A percentile compares a stretch with the other conserved stretches of the same genome.
These are phyloP conservation scores for Pantherophis guttatus DNA, from an alignment of 2,113 vertebrate genomes.

Conservation along the genomic window DNA sequence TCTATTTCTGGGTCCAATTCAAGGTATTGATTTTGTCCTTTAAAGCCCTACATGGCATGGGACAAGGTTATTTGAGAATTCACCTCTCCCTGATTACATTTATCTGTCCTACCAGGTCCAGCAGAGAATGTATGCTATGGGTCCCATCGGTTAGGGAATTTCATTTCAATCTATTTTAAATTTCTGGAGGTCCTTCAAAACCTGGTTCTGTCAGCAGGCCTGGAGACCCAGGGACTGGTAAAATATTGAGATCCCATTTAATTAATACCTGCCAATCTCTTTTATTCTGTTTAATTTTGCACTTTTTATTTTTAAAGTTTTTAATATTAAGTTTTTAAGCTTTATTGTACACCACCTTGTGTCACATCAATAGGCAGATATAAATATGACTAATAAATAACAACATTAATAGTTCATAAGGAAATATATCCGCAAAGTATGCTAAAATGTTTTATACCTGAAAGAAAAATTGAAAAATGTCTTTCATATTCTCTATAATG, in stretches of 20 bases:
- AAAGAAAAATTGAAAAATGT: background rate
- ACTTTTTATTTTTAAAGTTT: background rate
- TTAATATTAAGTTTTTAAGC: background rate
- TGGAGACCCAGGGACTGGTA: background rate
- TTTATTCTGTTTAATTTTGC: background rate
- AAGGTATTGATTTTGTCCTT: background rate
- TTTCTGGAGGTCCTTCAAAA: background rate
- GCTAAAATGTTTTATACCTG: background rate
- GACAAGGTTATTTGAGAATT: background rate
- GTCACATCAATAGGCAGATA: background rate
- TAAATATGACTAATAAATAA: background rate
- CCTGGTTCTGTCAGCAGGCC: background rate
- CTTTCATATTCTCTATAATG: background rate
- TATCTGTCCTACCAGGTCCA: background rate
- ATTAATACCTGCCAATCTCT: background rate
- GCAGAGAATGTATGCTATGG: too few relatives aligned
- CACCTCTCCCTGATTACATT: background rate
- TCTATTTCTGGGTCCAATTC: background rate
- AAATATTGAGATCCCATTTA: background rate
- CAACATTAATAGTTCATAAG: background rate
- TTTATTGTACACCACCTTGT: background rate
- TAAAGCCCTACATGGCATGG: background rate
- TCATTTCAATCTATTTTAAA: background rate
- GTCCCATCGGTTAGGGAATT: background rate
- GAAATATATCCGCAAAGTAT: background rate